Conservation (phyloP, 1,140 invertebrate genomes). For the Neotoxoptera formosana region DNA sequence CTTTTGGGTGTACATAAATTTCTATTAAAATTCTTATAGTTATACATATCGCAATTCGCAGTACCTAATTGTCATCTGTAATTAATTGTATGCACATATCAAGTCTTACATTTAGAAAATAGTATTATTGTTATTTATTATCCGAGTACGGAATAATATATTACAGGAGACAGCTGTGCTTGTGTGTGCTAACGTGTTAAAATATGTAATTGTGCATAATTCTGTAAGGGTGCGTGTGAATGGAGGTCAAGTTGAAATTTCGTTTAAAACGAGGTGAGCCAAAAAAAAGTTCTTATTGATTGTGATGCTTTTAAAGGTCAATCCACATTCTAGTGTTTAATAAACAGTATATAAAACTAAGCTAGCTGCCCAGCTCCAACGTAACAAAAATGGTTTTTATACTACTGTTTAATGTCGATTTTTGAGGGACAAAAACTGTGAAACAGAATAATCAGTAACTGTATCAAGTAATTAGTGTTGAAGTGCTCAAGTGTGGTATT, state of each 20-base stretch:
- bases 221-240: background rate
- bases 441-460: background rate
- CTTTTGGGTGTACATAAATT: background rate
- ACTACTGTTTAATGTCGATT: background rate
- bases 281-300: conserved; percentile 6
- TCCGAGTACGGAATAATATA: background rate
- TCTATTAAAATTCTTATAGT: background rate
- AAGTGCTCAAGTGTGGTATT: background rate
- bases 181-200: background rate
- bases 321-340: background rate
- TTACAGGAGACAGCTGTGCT: background rate
- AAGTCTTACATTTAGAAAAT: background rate
- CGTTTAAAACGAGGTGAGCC: background rate
- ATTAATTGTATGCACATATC: background rate
- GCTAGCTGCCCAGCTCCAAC: background rate
- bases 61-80: no score
- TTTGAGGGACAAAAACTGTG: background rate
- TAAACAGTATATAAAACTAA: background rate
- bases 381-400: background rate
- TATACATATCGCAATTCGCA: background rate
- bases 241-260: background rate
- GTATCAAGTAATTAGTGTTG: background rate
- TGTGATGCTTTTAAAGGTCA: background rate
- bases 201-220: background rate
- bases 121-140: background rate